Conservation (phyloP, 1,140 invertebrate species). For the Matsumurasca onukii region DNA sequence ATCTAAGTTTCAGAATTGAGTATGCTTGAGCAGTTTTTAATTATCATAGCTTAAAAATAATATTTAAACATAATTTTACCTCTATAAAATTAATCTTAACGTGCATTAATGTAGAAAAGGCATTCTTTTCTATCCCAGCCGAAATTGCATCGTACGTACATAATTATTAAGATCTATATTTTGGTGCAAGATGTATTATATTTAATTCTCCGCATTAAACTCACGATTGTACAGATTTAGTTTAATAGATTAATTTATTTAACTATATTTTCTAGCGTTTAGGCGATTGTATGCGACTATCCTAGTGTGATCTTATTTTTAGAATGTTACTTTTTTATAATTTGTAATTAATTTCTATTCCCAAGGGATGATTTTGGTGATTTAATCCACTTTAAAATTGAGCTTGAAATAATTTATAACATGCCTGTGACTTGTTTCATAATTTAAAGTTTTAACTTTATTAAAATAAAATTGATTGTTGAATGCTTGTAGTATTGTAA, state of each 20-base stretch:
- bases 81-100: too few species aligned
- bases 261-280: background rate
- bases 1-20: too few species aligned
- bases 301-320: constrained; percentile 25
- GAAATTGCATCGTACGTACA: background rate
- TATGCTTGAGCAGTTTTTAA: too few species aligned
- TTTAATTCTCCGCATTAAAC: background rate
- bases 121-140: constrained; percentile 12
- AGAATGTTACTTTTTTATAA: constrained; percentile 24
- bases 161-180: constrained; percentile 1
- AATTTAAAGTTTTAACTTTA: constrained; percentile 13
- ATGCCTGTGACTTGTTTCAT: constrained; percentile 12
- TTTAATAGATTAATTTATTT: constrained; percentile 22
- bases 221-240: constrained; percentile 23
- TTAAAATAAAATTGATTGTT: constrained; percentile 13
- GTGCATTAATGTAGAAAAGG: background rate
- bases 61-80: too few species aligned
- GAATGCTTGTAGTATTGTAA: constrained; percentile 12
- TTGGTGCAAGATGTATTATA: constrained; percentile 17
- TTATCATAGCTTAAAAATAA: too few species aligned
- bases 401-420: constrained; percentile 2
- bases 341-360: constrained; percentile 20
- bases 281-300: constrained; percentile 1
- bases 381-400: background rate
- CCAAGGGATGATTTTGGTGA: background rate